A percentile compares a stretch with the other conserved stretches of the same genome.
Conservation (phyloP, 2,113 vertebrate species). For the Bagarius yarrelli region DNA sequence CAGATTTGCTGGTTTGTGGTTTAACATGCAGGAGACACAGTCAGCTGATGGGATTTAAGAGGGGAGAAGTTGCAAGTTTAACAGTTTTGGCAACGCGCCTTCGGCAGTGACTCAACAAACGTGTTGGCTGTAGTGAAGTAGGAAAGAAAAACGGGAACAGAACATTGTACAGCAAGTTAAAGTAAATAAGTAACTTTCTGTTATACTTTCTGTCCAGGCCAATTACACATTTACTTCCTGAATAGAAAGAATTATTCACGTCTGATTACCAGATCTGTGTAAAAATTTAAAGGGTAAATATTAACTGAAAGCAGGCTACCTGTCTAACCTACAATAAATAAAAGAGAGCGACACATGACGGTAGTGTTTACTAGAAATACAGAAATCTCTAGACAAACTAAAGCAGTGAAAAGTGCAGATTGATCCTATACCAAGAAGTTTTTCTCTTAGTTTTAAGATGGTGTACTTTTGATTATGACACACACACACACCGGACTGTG, state of each 20-base stretch:
- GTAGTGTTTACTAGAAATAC: not conserved
- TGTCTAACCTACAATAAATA: not conserved
- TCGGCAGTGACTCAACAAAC: conserved; percentile 60
- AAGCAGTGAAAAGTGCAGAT: not conserved
- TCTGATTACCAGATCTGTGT: not conserved
- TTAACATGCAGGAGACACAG: not conserved
- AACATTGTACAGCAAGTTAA: conserved; percentile 60
- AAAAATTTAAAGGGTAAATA: not conserved
- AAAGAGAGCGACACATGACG: not conserved
- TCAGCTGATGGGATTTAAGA: not conserved
- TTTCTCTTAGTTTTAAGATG: not conserved
- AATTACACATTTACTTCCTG: not conserved
- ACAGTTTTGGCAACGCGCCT: conserved; percentile 44
- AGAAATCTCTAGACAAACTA: not conserved
- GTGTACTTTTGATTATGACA: not conserved
- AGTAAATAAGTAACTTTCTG: conserved; percentile 27
- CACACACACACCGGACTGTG: not conserved
- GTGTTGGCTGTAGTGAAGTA: conserved; percentile 48
- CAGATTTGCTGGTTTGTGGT: not conserved
- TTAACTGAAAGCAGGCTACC: not conserved
- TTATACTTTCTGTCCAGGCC: no score
- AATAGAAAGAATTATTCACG: no score
- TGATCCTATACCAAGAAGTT: no score
- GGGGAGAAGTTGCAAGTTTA: not conserved
- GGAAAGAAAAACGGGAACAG: conserved; percentile 25